Evolutionary conservation across 2,797 vertebrate genomes (phyloP).

Genomic region (Micrastur ruficollis): DNA sequence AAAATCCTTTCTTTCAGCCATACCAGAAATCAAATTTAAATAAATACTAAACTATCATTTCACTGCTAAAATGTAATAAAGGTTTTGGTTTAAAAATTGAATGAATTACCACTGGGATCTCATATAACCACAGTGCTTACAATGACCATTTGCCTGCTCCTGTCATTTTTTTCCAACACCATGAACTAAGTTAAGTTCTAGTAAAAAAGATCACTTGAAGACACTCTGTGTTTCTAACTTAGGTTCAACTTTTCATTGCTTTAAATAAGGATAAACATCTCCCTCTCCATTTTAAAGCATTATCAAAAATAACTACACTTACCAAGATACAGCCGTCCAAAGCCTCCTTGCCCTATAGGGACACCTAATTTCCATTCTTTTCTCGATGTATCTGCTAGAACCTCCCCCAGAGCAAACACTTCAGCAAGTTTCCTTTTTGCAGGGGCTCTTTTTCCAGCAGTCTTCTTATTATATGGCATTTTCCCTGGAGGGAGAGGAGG

Average conservation of each 20-base stretch:
- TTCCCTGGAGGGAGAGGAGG: conserved; percentile 31
- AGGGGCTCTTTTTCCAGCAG: conserved; percentile 80
- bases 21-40: neutral
- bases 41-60: neutral
- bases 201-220: neutral
- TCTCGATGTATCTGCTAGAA: conserved; percentile 85
- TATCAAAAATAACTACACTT: conserved; percentile 36
- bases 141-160: neutral
- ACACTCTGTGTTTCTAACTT: neutral
- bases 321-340: conserved; percentile 93
- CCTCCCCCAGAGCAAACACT: conserved; percentile 86
- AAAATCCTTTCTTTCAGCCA: neutral
- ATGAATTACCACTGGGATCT: neutral
- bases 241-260: neutral
- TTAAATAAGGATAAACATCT: neutral
- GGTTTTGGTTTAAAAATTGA: neutral
- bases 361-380: conserved; percentile 91
- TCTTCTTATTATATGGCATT: conserved; percentile 86
- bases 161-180: neutral
- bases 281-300: neutral
- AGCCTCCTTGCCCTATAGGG: conserved; percentile 91
- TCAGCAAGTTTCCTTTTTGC: conserved; percentile 89
- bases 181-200: neutral
- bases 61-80: neutral
- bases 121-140: neutral